phyloP scores from a whole-genome alignment of 2,797 vertebrate genomes.

The Onychomys leucogaster region DNA sequence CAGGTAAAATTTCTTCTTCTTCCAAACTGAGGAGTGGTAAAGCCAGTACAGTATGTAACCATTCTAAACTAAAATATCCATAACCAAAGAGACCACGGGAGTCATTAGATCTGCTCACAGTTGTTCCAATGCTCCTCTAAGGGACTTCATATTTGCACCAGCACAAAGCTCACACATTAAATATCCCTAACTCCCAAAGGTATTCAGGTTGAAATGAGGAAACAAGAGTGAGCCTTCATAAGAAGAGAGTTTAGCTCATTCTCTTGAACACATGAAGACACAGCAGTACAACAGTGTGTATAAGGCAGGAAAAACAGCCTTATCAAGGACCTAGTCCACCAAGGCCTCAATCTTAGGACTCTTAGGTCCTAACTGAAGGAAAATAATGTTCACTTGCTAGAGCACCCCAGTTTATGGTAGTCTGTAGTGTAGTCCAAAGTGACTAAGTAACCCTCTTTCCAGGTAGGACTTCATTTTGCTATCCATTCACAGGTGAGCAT shows the following conservation, averaged over 20 bases:
- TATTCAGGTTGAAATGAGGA: neutral
- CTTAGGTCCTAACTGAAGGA: neutral
- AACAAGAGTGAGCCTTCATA: neutral
- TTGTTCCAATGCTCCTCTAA: neutral
- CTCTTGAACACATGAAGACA: neutral
- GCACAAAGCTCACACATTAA: neutral
- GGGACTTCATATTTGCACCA: neutral
- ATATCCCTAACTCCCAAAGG: neutral
- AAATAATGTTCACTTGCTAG: neutral
- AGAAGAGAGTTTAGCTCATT: neutral
- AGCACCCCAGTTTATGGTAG: neutral
- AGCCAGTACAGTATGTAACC: neutral
- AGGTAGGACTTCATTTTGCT: neutral
- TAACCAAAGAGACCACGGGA: neutral
- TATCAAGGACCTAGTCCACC: neutral
- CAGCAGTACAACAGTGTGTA: neutral
- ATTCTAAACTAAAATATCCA: neutral
- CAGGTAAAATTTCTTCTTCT: neutral
- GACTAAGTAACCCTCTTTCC: neutral
- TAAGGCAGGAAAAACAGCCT: neutral
- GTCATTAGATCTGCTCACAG: neutral
- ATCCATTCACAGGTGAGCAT: neutral
- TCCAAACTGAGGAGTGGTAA: neutral
- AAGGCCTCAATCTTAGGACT: neutral
- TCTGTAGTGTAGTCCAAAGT: neutral